Evolutionary conservation across 1,140 invertebrate species (phyloP).

Genomic region (Spodoptera litura): DNA sequence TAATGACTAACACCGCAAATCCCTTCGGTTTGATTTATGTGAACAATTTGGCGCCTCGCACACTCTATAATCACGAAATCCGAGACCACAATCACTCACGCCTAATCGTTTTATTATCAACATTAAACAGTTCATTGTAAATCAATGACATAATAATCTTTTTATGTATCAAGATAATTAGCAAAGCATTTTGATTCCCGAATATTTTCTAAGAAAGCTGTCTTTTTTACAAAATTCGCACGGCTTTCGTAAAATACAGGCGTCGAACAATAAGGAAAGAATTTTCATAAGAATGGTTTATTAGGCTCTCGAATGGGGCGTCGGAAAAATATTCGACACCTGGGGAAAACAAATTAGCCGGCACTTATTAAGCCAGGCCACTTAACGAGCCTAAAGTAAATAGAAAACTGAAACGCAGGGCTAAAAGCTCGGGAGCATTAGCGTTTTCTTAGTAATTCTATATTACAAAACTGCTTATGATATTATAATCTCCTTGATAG

Average conservation of each 20-base stretch:
- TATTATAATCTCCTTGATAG: too few relatives aligned
- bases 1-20: constrained; percentile 2
- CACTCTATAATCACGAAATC: constrained; percentile 4
- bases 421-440: neutral
- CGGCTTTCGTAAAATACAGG: neutral
- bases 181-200: neutral
- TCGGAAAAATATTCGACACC: constrained; percentile 2
- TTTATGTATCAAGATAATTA: neutral
- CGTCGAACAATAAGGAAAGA: neutral
- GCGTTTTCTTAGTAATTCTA: too few relatives aligned
- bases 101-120: constrained; percentile 30
- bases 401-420: neutral
- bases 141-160: constrained; percentile 21
- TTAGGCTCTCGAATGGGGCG: neutral
- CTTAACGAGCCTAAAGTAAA: neutral
- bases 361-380: neutral
- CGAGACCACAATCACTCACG: neutral
- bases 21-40: constrained; percentile 23
- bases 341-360: constrained; percentile 30
- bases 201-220: neutral
- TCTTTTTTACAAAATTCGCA: neutral
- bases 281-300: constrained; percentile 30
- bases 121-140: neutral
- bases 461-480: too few relatives aligned
- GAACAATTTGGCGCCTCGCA: constrained; percentile 5